Conservation (phyloP, 2,797 vertebrate species). For the Numenius phaeopus region DNA sequence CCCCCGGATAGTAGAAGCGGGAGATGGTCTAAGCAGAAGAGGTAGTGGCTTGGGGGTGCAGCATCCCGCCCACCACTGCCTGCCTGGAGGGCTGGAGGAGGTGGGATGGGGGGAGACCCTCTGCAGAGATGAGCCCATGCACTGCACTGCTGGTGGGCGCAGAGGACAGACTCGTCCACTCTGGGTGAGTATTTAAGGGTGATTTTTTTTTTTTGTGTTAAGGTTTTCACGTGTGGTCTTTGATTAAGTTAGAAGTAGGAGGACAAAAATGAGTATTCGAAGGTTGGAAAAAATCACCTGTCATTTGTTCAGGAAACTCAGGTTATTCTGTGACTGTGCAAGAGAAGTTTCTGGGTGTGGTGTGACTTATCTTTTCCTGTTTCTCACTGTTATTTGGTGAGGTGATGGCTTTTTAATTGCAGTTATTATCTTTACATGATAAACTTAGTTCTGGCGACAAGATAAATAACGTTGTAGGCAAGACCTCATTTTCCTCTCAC, state of each 20-base stretch:
- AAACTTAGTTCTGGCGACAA: conserved; percentile 5
- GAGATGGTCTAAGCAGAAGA: background rate
- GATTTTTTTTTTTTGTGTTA: background rate
- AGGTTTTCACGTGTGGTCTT: background rate
- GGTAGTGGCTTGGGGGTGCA: background rate
- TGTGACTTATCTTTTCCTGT: conserved; percentile 58
- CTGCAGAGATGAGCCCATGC: background rate
- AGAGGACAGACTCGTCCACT: background rate
- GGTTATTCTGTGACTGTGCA: conserved; percentile 6
- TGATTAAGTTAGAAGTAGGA: background rate
- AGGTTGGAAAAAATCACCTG: conserved; percentile 44
- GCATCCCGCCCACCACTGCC: background rate
- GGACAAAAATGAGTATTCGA: background rate
- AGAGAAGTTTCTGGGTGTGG: conserved; percentile 30
- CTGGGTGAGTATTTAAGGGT: background rate
- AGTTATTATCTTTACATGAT: background rate
- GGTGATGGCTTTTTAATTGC: conserved; percentile 1
- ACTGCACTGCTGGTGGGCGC: accelerated
- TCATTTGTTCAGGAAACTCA: conserved; percentile 10
- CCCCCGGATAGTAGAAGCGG: background rate
- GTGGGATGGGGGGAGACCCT: background rate
- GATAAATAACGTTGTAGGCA: background rate
- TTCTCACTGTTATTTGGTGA: conserved; percentile 24
- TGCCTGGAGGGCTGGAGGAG: background rate
- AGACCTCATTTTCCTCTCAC: conserved; percentile 19